A percentile compares a stretch with the other conserved stretches of the same genome.
These are phyloP conservation scores for Gopherus evgoodei DNA, from an alignment of 2,113 vertebrate genomes.

Conservation along the genomic window DNA sequence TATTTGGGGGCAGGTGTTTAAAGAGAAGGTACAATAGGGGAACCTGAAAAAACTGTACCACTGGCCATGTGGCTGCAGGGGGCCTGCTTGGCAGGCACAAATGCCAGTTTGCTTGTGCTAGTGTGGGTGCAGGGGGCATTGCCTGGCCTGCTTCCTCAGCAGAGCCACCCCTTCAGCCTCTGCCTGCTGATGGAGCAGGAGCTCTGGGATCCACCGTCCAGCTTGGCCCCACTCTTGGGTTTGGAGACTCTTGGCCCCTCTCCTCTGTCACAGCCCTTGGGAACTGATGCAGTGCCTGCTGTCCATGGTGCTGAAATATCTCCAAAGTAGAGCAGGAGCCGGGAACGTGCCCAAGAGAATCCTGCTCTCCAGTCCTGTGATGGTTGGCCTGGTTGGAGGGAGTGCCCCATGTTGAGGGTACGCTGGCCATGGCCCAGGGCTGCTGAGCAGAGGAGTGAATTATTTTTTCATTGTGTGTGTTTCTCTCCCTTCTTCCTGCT, in stretches of 20 bases:
- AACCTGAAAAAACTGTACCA: not conserved
- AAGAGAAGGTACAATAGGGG: not conserved
- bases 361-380: not conserved
- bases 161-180: not conserved
- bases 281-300: not conserved
- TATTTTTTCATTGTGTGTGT: not conserved
- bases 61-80: no score
- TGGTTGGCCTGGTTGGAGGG: not conserved
- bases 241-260: fast-evolving
- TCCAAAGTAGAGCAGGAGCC: not conserved
- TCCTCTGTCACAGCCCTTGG: not conserved
- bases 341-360: not conserved
- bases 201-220: not conserved
- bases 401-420: not conserved
- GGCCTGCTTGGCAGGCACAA: not conserved
- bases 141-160: not conserved
- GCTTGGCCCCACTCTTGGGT: not conserved
- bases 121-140: not conserved
- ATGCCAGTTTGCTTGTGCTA: not conserved
- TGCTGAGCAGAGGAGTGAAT: not conserved
- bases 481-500: not conserved
- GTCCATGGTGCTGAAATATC: not conserved
- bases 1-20: not conserved
- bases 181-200: not conserved
- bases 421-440: not conserved